Percentiles rank a stretch among this genome's conserved stretches.
These are phyloP conservation scores for Pyrocephalus nanus DNA, from an alignment of 2,797 vertebrate genomes.

Conservation along the genomic window DNA sequence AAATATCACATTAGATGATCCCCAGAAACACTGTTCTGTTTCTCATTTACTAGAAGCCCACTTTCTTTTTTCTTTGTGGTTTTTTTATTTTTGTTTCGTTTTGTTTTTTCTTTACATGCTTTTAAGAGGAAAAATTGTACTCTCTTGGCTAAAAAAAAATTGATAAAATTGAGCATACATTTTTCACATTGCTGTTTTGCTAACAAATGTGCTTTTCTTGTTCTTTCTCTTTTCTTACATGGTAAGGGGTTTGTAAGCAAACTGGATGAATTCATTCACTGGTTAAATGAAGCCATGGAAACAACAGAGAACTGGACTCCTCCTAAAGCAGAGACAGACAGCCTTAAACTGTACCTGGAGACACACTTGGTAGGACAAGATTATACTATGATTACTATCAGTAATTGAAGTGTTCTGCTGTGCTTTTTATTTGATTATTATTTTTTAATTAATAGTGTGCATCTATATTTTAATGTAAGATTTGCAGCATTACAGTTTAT, in stretches of 20 bases:
- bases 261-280: conserved; percentile 93
- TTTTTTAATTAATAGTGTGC: conserved; percentile 36
- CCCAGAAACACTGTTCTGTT: neutral
- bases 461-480: conserved; percentile 41
- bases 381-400: conserved; percentile 25
- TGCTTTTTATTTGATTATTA: conserved; percentile 49
- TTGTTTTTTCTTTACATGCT: neutral
- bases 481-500: conserved; percentile 8
- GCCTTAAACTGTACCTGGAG: conserved; percentile 93
- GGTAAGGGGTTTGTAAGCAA: conserved; percentile 91
- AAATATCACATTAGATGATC: neutral
- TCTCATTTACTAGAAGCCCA: neutral
- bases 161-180: neutral
- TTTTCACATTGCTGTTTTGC: conserved; percentile 52
- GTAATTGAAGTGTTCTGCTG: conserved; percentile 38
- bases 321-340: conserved; percentile 87
- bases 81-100: neutral
- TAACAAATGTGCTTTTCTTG: conserved; percentile 45
- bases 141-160: neutral
- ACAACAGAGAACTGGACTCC: conserved; percentile 96
- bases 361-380: conserved; percentile 91
- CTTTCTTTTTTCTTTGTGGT: neutral
- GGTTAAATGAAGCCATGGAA: conserved; percentile 93
- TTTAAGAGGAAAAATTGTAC: neutral
- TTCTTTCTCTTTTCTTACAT: conserved; percentile 31